A percentile compares a stretch with the other conserved stretches of the same genome.
These are phyloP conservation scores for Dicrurus megarhynchus DNA, from an alignment of 2,113 vertebrate species.

Conservation along the genomic window DNA sequence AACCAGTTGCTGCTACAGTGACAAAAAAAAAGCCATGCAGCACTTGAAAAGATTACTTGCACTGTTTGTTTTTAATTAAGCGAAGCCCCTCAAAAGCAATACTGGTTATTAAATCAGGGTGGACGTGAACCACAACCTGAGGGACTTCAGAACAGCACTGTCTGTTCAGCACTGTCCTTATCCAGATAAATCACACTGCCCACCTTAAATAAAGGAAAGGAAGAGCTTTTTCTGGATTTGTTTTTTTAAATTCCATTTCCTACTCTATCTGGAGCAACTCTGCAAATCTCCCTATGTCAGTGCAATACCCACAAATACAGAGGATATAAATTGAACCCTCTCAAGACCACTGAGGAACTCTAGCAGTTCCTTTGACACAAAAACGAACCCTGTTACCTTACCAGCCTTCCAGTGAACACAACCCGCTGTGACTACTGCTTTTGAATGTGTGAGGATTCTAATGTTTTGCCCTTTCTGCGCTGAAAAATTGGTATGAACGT, in stretches of 20 bases:
- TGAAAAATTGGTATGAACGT: fast-evolving
- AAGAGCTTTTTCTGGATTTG: neutral
- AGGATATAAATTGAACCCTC: neutral
- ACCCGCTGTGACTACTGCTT: neutral
- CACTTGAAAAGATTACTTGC: neutral
- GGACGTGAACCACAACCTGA: neutral
- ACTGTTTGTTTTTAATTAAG: neutral
- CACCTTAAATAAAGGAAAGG: neutral
- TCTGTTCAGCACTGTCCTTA: neutral
- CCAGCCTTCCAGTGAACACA: neutral
- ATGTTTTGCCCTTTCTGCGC: neutral
- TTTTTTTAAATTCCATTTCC: neutral
- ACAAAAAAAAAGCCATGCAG: too few species aligned
- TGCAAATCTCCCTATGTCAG: neutral
- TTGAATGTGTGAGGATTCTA: neutral
- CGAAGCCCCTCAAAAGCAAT: neutral
- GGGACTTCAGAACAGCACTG: neutral
- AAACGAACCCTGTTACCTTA: neutral
- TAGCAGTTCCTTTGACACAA: neutral
- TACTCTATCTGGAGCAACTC: neutral
- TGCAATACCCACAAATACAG: neutral
- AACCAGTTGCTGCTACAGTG: neutral
- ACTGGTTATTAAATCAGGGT: neutral
- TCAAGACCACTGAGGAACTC: neutral
- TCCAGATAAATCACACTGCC: neutral